Conservation (phyloP, 2,797 vertebrate species). For the Falco novaeseelandiae region DNA sequence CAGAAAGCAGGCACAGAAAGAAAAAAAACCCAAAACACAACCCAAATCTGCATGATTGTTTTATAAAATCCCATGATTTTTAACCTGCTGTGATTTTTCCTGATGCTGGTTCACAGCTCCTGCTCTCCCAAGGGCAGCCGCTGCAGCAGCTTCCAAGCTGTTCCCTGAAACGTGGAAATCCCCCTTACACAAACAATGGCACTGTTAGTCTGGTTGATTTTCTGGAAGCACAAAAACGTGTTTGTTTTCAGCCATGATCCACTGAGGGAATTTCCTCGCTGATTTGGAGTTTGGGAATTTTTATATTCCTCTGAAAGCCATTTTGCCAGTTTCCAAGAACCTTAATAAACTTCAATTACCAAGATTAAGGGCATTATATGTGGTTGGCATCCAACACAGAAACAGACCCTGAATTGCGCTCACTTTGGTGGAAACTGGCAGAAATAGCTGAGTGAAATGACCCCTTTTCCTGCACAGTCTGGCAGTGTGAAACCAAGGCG, state of each 20-base stretch:
- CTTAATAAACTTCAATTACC: slow-evolving; percentile 50
- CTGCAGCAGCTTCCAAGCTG: slow-evolving; percentile 19
- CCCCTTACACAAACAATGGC: slow-evolving; percentile 72
- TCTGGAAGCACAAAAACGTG: slow-evolving; percentile 75
- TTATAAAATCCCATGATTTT: neutral
- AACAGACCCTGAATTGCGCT: slow-evolving; percentile 38
- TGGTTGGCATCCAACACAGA: slow-evolving; percentile 1
- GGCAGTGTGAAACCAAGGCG: neutral
- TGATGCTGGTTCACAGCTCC: neutral
- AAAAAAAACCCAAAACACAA: neutral
- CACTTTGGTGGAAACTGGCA: neutral
- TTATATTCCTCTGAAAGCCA: slow-evolving; percentile 38
- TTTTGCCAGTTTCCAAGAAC: slow-evolving; percentile 69
- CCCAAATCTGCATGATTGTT: neutral
- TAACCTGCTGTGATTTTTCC: neutral
- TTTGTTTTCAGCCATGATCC: slow-evolving; percentile 75
- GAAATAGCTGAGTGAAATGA: neutral
- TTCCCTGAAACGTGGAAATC: slow-evolving; percentile 78
- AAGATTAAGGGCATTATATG: slow-evolving; percentile 33
- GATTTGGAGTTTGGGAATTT: neutral
- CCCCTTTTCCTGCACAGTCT: neutral
- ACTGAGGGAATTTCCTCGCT: slow-evolving; percentile 75
- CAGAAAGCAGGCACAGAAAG: neutral
- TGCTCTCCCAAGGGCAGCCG: neutral
- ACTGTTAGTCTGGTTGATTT: slow-evolving; percentile 65